These are phyloP conservation scores for Acrocephalus kingi DNA, from an alignment of 2,113 vertebrate species.

Conservation along the genomic window DNA sequence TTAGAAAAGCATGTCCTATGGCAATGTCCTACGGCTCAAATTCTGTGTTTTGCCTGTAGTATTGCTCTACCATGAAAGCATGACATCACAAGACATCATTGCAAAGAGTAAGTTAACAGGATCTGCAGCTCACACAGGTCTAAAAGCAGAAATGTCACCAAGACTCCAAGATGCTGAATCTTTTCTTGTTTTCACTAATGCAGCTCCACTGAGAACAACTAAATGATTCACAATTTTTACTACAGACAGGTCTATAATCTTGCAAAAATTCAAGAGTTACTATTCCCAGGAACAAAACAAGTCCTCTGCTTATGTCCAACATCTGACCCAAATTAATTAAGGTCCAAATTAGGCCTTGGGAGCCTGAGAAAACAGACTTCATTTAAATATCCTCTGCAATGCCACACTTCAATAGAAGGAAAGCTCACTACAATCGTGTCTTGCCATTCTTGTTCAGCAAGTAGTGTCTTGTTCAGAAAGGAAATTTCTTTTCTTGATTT, in stretches of 20 bases:
- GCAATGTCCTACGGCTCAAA: not conserved
- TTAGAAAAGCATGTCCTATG: not conserved
- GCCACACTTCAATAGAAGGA: not conserved
- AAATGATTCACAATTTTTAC: not conserved
- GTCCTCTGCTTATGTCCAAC: not conserved
- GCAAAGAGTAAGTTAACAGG: not conserved
- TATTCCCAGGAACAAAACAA: not conserved
- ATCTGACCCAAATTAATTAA: not conserved
- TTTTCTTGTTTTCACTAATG: not conserved
- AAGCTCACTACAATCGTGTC: not conserved
- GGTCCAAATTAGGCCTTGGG: not conserved
- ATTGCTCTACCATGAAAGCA: not conserved
- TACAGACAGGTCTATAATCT: not conserved
- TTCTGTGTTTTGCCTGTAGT: not conserved
- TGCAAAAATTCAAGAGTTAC: not conserved
- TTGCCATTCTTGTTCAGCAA: constrained; percentile 15
- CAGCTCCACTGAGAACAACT: not conserved
- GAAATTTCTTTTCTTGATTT: not conserved
- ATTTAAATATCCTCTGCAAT: not conserved
- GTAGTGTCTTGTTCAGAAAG: not conserved
- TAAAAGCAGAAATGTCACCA: not conserved
- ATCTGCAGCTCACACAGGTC: not conserved
- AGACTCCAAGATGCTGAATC: not conserved
- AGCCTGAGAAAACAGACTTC: not conserved
- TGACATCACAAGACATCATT: not conserved